These are phyloP conservation scores for Coccyzus lansbergi DNA, from an alignment of 2,797 vertebrate genomes.

Conservation along the genomic window DNA sequence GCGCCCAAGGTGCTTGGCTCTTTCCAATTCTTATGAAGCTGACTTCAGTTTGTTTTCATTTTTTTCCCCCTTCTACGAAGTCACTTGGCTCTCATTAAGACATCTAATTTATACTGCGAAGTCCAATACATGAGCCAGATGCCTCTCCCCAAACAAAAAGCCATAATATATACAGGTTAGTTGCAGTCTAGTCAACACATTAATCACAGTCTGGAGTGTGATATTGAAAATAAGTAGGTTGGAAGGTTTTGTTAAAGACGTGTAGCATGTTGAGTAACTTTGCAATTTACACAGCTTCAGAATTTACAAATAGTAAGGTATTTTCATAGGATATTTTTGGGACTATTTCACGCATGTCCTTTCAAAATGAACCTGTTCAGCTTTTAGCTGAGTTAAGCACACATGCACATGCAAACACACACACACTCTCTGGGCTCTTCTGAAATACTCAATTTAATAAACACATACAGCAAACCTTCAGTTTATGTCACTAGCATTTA, in stretches of 20 bases:
- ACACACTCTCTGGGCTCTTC: background rate
- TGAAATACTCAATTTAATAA: background rate
- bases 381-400: background rate
- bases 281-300: background rate
- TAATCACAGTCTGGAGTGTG: background rate
- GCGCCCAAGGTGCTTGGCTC: background rate
- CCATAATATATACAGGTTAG: background rate
- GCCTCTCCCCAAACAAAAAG: background rate
- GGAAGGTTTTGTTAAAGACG: background rate
- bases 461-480: background rate
- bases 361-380: background rate
- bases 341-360: background rate
- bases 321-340: background rate
- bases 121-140: background rate
- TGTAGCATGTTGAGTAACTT: background rate
- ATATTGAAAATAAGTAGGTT: background rate
- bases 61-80: slow-evolving; percentile 2
- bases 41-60: background rate
- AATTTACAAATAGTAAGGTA: background rate
- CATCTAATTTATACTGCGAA: background rate
- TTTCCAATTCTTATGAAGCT: background rate
- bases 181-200: background rate
- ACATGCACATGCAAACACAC: background rate
- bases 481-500: background rate
- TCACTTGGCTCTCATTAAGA: background rate